phyloP scores from a whole-genome alignment of 2,113 vertebrate species.

The Lota lota region DNA sequence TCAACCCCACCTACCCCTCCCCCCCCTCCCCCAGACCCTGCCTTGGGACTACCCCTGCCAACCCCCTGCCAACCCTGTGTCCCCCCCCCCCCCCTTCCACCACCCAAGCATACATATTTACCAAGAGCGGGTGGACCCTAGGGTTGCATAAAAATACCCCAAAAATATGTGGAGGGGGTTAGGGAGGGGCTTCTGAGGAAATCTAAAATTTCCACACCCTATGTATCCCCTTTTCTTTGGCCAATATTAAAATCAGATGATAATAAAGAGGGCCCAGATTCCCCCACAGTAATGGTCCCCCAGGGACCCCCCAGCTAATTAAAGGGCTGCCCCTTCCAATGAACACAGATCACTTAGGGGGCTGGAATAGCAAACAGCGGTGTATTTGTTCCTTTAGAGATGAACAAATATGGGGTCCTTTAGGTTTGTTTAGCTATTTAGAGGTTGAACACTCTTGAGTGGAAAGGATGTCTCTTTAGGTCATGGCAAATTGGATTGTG shows the following conservation, averaged over 20 bases:
- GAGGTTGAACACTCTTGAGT: no score
- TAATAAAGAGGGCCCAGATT: constrained; percentile 79
- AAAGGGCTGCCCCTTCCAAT: constrained; percentile 72
- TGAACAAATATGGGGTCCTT: constrained; percentile 23
- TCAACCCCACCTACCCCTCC: constrained; percentile 36
- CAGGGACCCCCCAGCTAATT: constrained; percentile 64
- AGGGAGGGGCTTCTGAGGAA: constrained; percentile 57
- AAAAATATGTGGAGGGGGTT: no score
- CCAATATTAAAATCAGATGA: constrained; percentile 74
- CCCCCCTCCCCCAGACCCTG: constrained; percentile 32
- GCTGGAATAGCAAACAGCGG: constrained; percentile 41
- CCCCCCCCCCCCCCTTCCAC: constrained; percentile 27
- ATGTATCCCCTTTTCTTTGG: constrained; percentile 49
- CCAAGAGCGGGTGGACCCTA: constrained; percentile 48
- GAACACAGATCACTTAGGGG: constrained; percentile 65
- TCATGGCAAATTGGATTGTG: no score
- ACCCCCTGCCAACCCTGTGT: no score
- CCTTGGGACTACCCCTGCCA: constrained; percentile 30
- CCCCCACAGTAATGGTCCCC: constrained; percentile 68
- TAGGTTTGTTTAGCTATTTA: background rate
- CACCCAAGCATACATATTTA: constrained; percentile 71
- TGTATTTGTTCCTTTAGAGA: constrained; percentile 22
- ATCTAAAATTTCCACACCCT: constrained; percentile 45
- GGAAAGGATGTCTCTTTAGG: no score
- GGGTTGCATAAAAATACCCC: constrained; percentile 18